Evolutionary conservation across 2,888 invertebrate genomes (phyloP).

Genomic region (Calliphora vomitoria): DNA sequence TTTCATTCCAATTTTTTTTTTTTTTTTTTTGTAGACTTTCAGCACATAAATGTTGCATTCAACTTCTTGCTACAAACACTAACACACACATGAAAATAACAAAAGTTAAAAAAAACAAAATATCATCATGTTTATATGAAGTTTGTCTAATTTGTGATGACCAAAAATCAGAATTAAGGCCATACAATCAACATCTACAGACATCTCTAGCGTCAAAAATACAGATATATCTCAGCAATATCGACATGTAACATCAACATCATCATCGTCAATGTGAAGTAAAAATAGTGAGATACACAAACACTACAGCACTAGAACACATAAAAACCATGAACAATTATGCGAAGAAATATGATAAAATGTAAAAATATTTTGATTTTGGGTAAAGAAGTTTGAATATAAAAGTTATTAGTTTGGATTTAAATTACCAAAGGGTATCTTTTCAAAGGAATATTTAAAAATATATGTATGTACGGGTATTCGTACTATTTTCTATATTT

Average conservation of each 20-base stretch:
- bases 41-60: constrained; percentile 32
- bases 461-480: background rate
- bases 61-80: background rate
- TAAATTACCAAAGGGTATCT: constrained; percentile 4
- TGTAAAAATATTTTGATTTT: background rate
- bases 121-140: constrained; percentile 1
- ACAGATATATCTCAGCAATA: background rate
- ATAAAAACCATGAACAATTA: background rate
- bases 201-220: background rate
- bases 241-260: background rate
- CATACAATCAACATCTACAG: constrained; percentile 34
- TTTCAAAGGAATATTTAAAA: constrained; percentile 22
- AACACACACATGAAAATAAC: background rate
- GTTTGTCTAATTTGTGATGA: constrained; percentile 50
- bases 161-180: constrained; percentile 36
- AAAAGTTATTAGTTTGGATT: constrained; percentile 2
- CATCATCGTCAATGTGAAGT: background rate
- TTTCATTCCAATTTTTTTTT: background rate
- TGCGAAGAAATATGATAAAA: background rate
- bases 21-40: too few species aligned
- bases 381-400: background rate
- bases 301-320: background rate
- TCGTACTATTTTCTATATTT: background rate
- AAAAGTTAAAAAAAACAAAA: background rate
- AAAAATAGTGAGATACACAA: background rate